Evolutionary conservation across 2,113 vertebrate genomes (phyloP), one percentile per base, ranked within the genome.

Genomic region (Triplophysa tibetana): DNA sequence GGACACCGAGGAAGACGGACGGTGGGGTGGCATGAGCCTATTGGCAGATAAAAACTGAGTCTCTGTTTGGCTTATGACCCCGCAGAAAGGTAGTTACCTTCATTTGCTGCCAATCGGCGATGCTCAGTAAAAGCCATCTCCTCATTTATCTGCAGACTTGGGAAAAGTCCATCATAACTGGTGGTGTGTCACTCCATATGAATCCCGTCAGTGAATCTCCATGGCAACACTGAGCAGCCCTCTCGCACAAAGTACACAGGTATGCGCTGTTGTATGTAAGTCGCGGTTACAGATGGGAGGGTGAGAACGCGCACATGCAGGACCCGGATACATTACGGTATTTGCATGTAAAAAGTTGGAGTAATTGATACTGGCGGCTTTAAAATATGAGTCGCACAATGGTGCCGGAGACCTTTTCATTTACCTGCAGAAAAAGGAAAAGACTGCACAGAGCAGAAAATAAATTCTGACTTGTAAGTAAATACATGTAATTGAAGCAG

Each of bases 401-500:
- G 82, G 80, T 80, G 24, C 58, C 64, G 14, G 74, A 84, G 84
- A 88, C 86, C 87, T 89, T 90, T 89, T 86, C 85, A 88, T 88
- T 90, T 86, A 73, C 89, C 84, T 84, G 87, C 83, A 85, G 85
- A 91, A 89, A 86, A 88, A 89, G 66, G 85, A 86, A 88, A 89
- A 64, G 85, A 88, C 89, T 73, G 88, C 86, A 73, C 81, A 78
- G 38, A 86, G 84, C 83, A 88, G 87, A 87, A 87, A 89, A 91
- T 90, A 87, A 89, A 91, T 91, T 87, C 87, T 77, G 85, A 91
- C 86, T 89, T 89, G 89, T 91, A 89, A 89, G 90, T 91, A 91
- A 92, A 92, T 92, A 91, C 85, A 83, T 89, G 88, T 88, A 91
- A 91, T 87, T 88, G 88, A 88, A 88, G 90, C 91, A 88, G 88